Evolutionary conservation across 2,797 vertebrate genomes (phyloP), one percentile per base, ranked within the genome.

Genomic region (Decapterus maruadsi): DNA sequence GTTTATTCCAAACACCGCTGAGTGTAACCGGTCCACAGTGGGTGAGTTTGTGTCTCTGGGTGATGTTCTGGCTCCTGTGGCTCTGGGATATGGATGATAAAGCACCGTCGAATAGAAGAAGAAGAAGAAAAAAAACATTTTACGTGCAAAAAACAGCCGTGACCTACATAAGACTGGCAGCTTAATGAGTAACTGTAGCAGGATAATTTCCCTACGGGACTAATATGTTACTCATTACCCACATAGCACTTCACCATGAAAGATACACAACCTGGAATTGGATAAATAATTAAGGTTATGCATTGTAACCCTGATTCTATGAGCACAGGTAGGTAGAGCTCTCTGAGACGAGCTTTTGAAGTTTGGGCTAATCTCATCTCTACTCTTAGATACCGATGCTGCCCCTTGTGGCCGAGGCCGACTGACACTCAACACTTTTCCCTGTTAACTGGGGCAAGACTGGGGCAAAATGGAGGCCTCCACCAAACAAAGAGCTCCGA

Each of bases 171-270:
- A 78, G 36, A 71, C 36, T 31, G 31, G 67, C 51, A 53, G 87
- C 82, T 89, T 90, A 91, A 92, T 90, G 84, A 90, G 84, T 93
- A 90, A 92, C 90, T 68, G 76, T 54, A 65, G 43, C 72, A 51
- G 31, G 69, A 50, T 81, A 63, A 88, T 91, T 91, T 90, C 78
- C 68, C 84, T 48, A 36, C 43, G 58, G 87, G 74, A 82, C 60
- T 63, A 78, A 81, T 69, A 74, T 68, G 82, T 93, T 77, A 91
- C 85, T 86, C 60, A 90, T 91, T 89, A 90, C 36, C 57, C 43
- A 31, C 17, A 61, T 6, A 43, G 31, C 20, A 1, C 67, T 40
- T 71, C 68, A 8, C 42, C 12, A 17, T 61, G 64, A 53, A 78
- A 76, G 50, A 75, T 34, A 75, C 36, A 63, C 81, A 80, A 42